A percentile compares a stretch with the other conserved stretches of the same genome.
These are phyloP conservation scores for Oenanthe melanoleuca DNA, from an alignment of 2,113 vertebrate genomes.

Conservation along the genomic window DNA sequence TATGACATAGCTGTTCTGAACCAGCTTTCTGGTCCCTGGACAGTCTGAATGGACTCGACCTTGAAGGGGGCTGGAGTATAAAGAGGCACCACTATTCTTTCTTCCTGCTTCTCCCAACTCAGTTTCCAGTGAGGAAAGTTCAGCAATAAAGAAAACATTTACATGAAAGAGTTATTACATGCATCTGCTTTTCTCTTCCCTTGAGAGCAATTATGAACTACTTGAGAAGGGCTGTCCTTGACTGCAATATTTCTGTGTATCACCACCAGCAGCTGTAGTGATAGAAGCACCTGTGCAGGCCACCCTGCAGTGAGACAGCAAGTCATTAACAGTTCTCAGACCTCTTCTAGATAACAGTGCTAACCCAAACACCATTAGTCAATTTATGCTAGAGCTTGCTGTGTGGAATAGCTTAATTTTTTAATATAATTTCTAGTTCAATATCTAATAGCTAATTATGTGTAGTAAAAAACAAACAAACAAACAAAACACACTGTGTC, in stretches of 20 bases:
- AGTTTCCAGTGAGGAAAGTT: background rate
- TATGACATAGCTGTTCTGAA: background rate
- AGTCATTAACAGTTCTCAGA: background rate
- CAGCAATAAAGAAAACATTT: constrained; percentile 4
- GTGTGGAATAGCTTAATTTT: background rate
- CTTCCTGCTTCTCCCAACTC: background rate
- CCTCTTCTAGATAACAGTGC: background rate
- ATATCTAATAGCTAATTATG: background rate
- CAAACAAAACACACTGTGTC: background rate
- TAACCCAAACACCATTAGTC: background rate
- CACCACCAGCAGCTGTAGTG: background rate
- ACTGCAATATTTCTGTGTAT: background rate
- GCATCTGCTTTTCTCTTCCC: constrained; percentile 8
- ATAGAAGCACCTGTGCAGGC: background rate
- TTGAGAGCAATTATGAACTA: background rate
- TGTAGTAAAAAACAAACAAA: background rate
- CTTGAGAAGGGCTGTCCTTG: constrained; percentile 22
- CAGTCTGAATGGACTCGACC: background rate
- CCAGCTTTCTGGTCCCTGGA: background rate
- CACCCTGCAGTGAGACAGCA: background rate
- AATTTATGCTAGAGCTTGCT: background rate
- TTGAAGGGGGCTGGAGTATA: background rate
- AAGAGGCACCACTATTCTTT: background rate
- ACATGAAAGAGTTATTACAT: background rate
- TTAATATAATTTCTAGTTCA: background rate